Evolutionary conservation across 2,888 invertebrate species (phyloP), one percentile per base, ranked within the genome.

Genomic region (Xylophagus ater): DNA sequence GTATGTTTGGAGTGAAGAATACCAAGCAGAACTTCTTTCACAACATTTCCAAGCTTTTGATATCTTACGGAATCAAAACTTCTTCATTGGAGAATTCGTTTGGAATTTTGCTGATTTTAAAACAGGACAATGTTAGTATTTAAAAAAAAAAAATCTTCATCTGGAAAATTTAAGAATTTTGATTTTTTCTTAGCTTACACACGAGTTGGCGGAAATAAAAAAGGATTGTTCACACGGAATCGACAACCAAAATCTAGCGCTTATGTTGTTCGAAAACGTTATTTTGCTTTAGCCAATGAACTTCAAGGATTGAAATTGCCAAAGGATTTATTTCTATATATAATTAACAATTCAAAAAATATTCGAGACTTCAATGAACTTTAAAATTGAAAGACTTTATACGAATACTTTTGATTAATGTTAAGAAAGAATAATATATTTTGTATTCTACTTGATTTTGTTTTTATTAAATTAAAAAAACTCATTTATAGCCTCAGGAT

Each of bases 41-140:
- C 75, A 81, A 53, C 90, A 96, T 57, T 96, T 97, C 58, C 74
- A 81, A 57, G 92, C 89, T 0, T 96, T 97, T 58, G 97, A 97
- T 60, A 63, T 65, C n/a, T 63, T 94, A 19, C 73, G 89, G 36
- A 67, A 67, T 3, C 64, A 74, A 40, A 74, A 76, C 4, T 87
- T 83, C 66, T 86, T 97, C 53, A 77, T 89, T 18, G 97, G 97
- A 3, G 97, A 97, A 69, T 90, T 96, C 71, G 86, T 96, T 30
- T 97, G 97, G 97, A 97, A 97, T 65, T 97, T 97, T 65, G 97
- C 97, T 1, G 97, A 97, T 62, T 98, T 97, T 57, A 88, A 90
- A 65, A 97, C 97, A 8, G 81, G 81, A 35, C 87, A 93, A 72
- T 75, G 87, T 87, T 60, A n/a, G n/a, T n/a, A n/a, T n/a, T n/a